phyloP scores from a whole-genome alignment of 2,113 vertebrate species.

The Pseudorasbora parva region DNA sequence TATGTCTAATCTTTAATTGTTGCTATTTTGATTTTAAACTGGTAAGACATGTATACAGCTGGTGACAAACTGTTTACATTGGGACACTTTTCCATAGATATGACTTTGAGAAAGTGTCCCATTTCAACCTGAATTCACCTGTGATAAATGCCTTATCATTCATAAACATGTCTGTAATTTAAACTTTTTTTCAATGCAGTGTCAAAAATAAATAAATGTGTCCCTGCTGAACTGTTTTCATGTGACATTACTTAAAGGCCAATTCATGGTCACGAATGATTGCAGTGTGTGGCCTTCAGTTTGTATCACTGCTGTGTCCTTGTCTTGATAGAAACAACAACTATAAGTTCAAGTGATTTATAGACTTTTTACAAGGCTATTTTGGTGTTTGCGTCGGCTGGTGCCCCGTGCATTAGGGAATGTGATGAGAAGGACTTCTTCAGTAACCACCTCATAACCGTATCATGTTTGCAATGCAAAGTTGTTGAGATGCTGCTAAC shows the following conservation, averaged over 20 bases:
- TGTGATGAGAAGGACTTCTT: not conserved
- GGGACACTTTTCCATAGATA: no score
- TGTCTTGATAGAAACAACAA: not conserved
- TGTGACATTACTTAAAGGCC: not conserved
- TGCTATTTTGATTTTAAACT: not conserved
- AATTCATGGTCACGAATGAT: not conserved
- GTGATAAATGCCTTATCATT: no score
- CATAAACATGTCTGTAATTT: not conserved
- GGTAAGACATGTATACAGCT: not conserved
- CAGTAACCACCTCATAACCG: not conserved
- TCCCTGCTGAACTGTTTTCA: not conserved
- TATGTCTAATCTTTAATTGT: not conserved
- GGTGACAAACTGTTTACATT: no score
- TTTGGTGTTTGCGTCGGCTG: not conserved
- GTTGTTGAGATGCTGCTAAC: not conserved
- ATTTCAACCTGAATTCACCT: no score
- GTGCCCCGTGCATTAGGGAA: not conserved
- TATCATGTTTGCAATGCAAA: not conserved
- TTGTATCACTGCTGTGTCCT: not conserved
- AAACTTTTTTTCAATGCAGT: not conserved
- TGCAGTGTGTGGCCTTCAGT: not conserved
- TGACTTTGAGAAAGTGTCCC: no score
- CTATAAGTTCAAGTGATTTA: not conserved
- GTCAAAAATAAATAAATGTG: not conserved
- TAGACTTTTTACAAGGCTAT: not conserved